A percentile compares a stretch with the other conserved stretches of the same genome.
These are phyloP conservation scores for Microcebus murinus DNA, from an alignment of 2,113 vertebrate species.

Conservation along the genomic window DNA sequence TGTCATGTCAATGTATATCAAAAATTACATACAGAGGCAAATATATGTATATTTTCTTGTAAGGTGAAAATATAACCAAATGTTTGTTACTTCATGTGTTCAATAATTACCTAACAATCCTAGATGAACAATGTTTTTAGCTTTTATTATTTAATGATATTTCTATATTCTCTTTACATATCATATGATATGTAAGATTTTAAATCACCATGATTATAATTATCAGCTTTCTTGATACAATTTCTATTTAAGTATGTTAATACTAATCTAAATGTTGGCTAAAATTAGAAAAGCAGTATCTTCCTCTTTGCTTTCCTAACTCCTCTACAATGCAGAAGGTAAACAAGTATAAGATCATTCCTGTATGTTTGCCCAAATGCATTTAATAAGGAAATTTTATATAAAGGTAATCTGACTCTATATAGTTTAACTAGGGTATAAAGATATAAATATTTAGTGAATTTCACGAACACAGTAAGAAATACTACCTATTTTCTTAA, in stretches of 20 bases:
- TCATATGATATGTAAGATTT: background rate
- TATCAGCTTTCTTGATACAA: background rate
- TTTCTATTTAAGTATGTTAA: background rate
- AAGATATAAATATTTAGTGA: background rate
- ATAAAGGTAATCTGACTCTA: background rate
- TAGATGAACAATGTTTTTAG: background rate
- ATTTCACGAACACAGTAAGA: background rate
- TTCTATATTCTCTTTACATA: background rate
- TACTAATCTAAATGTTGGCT: background rate
- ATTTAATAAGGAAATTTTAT: background rate
- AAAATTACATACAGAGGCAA: background rate
- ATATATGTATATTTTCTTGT: background rate
- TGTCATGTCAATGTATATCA: background rate
- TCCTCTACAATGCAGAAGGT: background rate
- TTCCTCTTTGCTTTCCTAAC: background rate
- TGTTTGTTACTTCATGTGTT: background rate
- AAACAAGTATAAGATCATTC: background rate
- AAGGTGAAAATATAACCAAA: background rate
- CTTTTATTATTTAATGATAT: constrained; percentile 16
- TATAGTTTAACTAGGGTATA: background rate
- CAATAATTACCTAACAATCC: background rate
- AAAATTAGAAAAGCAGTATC: background rate
- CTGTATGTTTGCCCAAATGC: background rate
- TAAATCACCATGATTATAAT: background rate
- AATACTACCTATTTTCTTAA: background rate